Percentiles rank a stretch among this genome's conserved stretches.
Evolutionary conservation across 2,888 invertebrate species (phyloP).

Genomic region (Limulus polyphemus): DNA sequence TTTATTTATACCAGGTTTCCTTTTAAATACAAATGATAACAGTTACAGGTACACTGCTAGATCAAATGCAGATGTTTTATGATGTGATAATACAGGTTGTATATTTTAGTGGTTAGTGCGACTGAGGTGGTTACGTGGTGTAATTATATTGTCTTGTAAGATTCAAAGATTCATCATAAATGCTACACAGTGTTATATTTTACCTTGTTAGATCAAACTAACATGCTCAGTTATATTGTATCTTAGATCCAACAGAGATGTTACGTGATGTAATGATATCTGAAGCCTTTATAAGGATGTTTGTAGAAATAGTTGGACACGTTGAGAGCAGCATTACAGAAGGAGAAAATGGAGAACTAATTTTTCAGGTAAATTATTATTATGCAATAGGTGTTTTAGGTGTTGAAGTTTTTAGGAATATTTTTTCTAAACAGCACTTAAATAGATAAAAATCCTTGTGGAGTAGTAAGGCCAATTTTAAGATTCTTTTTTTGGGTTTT

Average conservation of each 20-base stretch:
- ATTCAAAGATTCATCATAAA: too few relatives aligned
- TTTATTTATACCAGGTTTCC: not conserved
- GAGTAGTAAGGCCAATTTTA: too few relatives aligned
- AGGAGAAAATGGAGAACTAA: constrained; percentile 37
- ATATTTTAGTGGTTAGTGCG: not conserved
- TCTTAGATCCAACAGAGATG: constrained; percentile 41
- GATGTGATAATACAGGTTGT: too few relatives aligned
- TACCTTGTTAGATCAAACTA: constrained; percentile 35
- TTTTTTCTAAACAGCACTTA: too few relatives aligned
- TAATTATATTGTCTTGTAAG: too few relatives aligned
- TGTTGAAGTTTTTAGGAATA: too few relatives aligned
- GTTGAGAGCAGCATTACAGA: constrained; percentile 48
- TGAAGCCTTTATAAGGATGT: constrained; percentile 64
- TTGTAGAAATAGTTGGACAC: constrained; percentile 60
- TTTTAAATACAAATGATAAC: not conserved
- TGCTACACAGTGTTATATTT: constrained; percentile 22
- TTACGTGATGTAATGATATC: constrained; percentile 59
- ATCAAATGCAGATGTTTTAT: not conserved
- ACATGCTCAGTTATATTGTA: not conserved
- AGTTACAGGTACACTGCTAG: not conserved
- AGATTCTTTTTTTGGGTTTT: too few relatives aligned
- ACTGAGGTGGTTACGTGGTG: too few relatives aligned
- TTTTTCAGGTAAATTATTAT: constrained; percentile 37
- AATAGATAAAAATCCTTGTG: too few relatives aligned
- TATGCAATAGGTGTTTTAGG: constrained; percentile 14